A percentile compares a stretch with the other conserved stretches of the same genome.
phyloP scores from a whole-genome alignment of 2,888 invertebrate genomes.

The Augochlorella aurata region DNA sequence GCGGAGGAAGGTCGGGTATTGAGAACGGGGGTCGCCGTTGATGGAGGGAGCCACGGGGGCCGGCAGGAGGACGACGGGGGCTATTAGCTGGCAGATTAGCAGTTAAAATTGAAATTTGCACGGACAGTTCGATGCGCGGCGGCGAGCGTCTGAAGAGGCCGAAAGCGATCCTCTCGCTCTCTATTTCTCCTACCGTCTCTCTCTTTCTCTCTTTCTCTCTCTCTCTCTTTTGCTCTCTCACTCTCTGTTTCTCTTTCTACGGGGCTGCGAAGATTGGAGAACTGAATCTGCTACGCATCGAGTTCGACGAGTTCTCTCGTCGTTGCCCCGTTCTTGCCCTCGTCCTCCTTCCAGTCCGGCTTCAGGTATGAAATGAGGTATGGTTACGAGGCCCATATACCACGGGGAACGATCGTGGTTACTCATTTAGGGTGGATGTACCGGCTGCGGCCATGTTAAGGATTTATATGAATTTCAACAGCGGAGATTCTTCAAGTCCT shows the following conservation, averaged over 20 bases:
- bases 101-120: slow-evolving; percentile 82
- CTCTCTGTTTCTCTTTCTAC: background rate
- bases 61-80: slow-evolving; percentile 56
- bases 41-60: slow-evolving; percentile 48
- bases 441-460: too few species aligned
- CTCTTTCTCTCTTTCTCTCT: background rate
- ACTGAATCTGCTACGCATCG: slow-evolving; percentile 80
- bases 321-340: slow-evolving; percentile 50
- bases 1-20: slow-evolving; percentile 51
- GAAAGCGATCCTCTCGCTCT: slow-evolving; percentile 46
- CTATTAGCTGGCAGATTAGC: slow-evolving; percentile 82
- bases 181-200: too few species aligned
- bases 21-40: slow-evolving; percentile 57
- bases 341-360: slow-evolving; percentile 46
- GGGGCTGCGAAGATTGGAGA: slow-evolving; percentile 75
- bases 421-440: slow-evolving; percentile 15
- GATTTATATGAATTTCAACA: too few species aligned
- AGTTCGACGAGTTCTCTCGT: slow-evolving; percentile 65
- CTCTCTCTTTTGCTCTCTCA: background rate
- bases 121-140: slow-evolving; percentile 82
- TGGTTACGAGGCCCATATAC: slow-evolving; percentile 74
- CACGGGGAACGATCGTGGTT: slow-evolving; percentile 48
- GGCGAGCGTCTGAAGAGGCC: slow-evolving; percentile 82
- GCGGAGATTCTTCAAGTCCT: too few species aligned
- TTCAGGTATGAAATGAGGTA: slow-evolving; percentile 78